A percentile compares a stretch with the other conserved stretches of the same genome.
Evolutionary conservation across 1,140 invertebrate genomes (phyloP).

Genomic region (Cyrtorhinus lividipennis): DNA sequence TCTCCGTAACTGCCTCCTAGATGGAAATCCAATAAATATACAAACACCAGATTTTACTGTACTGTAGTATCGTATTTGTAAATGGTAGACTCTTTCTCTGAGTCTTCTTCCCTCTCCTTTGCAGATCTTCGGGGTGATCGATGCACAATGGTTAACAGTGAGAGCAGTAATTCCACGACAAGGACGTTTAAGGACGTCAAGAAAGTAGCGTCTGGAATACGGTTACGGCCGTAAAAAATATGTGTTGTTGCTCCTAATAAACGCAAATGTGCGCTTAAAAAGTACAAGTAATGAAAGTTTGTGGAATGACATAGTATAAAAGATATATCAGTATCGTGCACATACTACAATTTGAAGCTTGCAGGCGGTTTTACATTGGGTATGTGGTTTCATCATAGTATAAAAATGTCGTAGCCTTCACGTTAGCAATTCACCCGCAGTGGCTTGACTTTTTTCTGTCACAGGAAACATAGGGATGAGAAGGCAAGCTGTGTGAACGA

Average conservation of each 20-base stretch:
- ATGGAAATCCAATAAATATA: no score
- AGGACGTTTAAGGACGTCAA: background rate
- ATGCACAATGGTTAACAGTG: background rate
- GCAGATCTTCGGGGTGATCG: no score
- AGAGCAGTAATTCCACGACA: background rate
- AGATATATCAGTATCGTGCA: background rate
- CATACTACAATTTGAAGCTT: conserved; percentile 12
- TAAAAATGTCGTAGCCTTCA: no score
- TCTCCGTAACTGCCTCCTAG: no score
- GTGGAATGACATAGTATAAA: background rate
- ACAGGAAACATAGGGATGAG: conserved; percentile 27
- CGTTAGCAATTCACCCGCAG: no score
- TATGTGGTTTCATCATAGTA: no score
- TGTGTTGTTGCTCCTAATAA: conserved; percentile 37
- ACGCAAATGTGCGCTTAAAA: conserved; percentile 35
- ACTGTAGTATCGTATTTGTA: no score
- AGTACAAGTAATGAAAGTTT: conserved; percentile 33
- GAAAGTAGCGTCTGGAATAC: conserved; percentile 28
- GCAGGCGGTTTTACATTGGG: background rate
- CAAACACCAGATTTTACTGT: no score
- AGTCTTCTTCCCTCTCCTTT: no score
- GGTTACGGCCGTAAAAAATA: conserved; percentile 41
- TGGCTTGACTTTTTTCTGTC: no score
- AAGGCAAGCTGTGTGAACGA: conserved; percentile 18
- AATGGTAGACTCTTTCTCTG: no score